These are phyloP conservation scores for Thecophora atra DNA, from an alignment of 2,888 invertebrate genomes.

Conservation along the genomic window DNA sequence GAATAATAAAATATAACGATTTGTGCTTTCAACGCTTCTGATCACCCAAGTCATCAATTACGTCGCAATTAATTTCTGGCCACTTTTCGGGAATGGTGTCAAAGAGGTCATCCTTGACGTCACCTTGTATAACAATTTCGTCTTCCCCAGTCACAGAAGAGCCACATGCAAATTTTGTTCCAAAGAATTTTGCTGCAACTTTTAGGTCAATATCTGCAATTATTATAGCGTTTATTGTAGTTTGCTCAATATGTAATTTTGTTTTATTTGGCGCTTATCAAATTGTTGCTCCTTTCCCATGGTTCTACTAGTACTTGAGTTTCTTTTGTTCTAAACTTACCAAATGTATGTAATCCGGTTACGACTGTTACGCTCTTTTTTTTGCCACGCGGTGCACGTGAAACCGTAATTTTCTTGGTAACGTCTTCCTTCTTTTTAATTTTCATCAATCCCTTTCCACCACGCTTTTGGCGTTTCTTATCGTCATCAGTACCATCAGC, in stretches of 20 bases:
- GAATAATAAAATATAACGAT: neutral
- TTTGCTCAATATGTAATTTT: neutral
- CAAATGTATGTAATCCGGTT: slow-evolving; percentile 93
- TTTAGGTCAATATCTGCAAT: slow-evolving; percentile 92
- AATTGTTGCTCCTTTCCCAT: too few relatives aligned
- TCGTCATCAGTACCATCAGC: slow-evolving; percentile 86
- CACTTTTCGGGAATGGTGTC: slow-evolving; percentile 99
- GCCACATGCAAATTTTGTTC: slow-evolving; percentile 98
- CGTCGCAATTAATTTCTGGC: slow-evolving; percentile 94
- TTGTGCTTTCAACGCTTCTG: slow-evolving; percentile 78
- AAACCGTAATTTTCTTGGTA: slow-evolving; percentile 85
- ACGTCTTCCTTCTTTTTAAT: slow-evolving; percentile 94
- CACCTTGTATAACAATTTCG: slow-evolving; percentile 99
- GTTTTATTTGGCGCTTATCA: too few relatives aligned
- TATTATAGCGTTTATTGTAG: neutral
- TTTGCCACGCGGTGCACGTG: slow-evolving; percentile 93
- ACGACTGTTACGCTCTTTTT: slow-evolving; percentile 99
- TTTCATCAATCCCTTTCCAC: slow-evolving; percentile 95
- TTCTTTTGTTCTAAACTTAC: slow-evolving; percentile 67
- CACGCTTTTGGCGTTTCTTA: slow-evolving; percentile 95
- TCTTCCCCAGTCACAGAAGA: slow-evolving; percentile 98
- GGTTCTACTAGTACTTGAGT: too few relatives aligned
- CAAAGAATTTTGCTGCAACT: slow-evolving; percentile 97
- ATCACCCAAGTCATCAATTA: slow-evolving; percentile 91
- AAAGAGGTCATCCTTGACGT: slow-evolving; percentile 97